These are phyloP conservation scores for Proctacanthus coquilletti DNA, from an alignment of 1,140 invertebrate genomes.

Conservation along the genomic window DNA sequence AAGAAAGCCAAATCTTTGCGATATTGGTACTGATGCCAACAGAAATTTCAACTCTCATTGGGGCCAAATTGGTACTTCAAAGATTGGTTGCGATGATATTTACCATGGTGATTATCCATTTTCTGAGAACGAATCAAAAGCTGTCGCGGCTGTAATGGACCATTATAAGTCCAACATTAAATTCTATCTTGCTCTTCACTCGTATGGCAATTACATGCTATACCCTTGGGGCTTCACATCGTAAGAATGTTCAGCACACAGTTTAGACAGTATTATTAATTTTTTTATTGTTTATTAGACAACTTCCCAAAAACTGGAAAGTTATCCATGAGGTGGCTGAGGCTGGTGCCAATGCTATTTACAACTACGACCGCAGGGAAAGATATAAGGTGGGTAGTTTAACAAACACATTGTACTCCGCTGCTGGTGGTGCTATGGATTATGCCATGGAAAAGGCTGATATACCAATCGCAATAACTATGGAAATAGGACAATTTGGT, in stretches of 20 bases:
- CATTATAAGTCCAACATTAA: conserved; percentile 32
- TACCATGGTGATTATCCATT: conserved; percentile 50
- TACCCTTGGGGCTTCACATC: conserved; percentile 36
- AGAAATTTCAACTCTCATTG: conserved; percentile 44
- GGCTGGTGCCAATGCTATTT: conserved; percentile 27
- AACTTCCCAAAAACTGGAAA: conserved; percentile 13
- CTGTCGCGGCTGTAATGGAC: conserved; percentile 36
- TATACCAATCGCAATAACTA: conserved; percentile 45
- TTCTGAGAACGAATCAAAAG: conserved; percentile 51
- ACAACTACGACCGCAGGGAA: conserved; percentile 27
- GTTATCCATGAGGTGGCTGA: conserved; percentile 14
- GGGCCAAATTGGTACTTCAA: conserved; percentile 41
- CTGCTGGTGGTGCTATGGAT: conserved; percentile 49
- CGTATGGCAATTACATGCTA: conserved; percentile 38
- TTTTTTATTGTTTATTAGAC: conserved; percentile 13
- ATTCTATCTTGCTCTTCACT: conserved; percentile 46
- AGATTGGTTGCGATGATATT: conserved; percentile 40
- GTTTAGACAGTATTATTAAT: neutral
- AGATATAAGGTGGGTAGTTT: conserved; percentile 12
- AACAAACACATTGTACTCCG: conserved; percentile 28
- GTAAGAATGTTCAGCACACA: conserved; percentile 5
- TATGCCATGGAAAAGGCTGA: conserved; percentile 40
- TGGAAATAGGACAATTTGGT: conserved; percentile 43
- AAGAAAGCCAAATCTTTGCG: conserved; percentile 34
- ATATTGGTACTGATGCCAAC: conserved; percentile 39